phyloP scores from a whole-genome alignment of 2,888 invertebrate genomes.

The Leucoma salicis region DNA sequence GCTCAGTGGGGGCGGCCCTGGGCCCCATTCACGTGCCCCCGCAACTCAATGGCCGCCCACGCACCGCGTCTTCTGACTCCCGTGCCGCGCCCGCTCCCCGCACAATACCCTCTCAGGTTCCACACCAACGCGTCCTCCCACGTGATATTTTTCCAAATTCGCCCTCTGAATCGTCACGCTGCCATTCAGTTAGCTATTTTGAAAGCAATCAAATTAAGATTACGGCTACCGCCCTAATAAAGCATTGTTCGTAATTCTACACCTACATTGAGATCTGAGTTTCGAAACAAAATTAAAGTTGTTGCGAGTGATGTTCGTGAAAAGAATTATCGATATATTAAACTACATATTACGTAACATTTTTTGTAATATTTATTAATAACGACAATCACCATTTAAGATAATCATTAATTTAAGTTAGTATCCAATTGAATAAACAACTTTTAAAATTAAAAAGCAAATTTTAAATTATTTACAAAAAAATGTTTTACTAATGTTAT shows the following conservation, averaged over 20 bases:
- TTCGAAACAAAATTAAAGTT: not conserved
- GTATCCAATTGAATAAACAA: too few species aligned
- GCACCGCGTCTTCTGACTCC: constrained; percentile 50
- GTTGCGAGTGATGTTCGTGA: too few species aligned
- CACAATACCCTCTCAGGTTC: constrained; percentile 24
- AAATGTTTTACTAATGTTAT: too few species aligned
- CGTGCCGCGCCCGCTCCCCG: constrained; percentile 35
- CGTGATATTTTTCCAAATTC: constrained; percentile 66
- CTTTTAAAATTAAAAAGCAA: too few species aligned
- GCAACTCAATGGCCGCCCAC: constrained; percentile 79
- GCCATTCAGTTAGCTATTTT: constrained; percentile 67
- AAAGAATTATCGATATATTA: too few species aligned
- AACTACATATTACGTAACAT: too few species aligned
- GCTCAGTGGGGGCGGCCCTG: constrained; percentile 58
- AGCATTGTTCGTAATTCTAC: constrained; percentile 27
- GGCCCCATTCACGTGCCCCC: constrained; percentile 74
- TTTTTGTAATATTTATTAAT: too few species aligned
- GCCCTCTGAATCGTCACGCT: constrained; percentile 60
- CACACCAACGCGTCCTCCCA: constrained; percentile 65
- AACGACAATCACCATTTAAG: too few species aligned
- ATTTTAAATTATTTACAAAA: too few species aligned
- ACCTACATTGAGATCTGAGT: constrained; percentile 19
- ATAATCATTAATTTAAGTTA: too few species aligned
- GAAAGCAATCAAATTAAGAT: constrained; percentile 59
- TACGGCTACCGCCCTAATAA: constrained; percentile 24